Base-by-base conservation (phyloP, 2,113 vertebrate species). In the Etheostoma cragini region DNA sequence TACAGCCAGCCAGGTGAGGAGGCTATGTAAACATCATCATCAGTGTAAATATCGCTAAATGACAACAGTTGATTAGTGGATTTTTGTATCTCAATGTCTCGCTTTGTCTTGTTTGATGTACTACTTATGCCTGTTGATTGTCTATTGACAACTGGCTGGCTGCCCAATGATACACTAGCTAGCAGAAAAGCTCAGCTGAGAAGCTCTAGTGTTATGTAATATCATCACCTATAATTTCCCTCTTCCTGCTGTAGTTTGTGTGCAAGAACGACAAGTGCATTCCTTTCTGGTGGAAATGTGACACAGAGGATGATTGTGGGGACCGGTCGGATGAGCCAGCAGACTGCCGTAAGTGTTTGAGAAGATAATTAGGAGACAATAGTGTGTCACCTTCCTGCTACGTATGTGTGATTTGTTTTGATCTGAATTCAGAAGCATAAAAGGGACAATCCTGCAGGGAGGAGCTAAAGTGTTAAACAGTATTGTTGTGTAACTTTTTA, bases 231-330 rank as follows among this genome's bases (percentile, higher is more conserved):
- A 76, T 50, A 0, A 62, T 81, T 35, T 71, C 8, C 49, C 16
- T 76, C 45, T 72, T 61, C 35, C 30, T 60, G 4, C 35, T 56
- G 15, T 56, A 99, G 98, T 99, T 99, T 87, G 98, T 99, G 68
- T 99, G 98, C 90, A 98, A 98, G 95, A 99, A 99, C 0, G 98
- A 99, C 94, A 99, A 99, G 84, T 99, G 98, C 94, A 99, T 99
- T 94, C 98, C 98, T 83, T 99, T 99, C 96, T 99, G 98, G 98
- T 99, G 98, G 98, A 99, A 98, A 91, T 99, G 98, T 80, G 98
- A 99, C 95, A 99, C 98, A 0, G 98, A 99, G 92, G 98, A 99
- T 0, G 98, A 99, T 77, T 99, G 98, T 0, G 98, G 98, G 4
- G 98, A 99, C 88, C 96, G 96, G 0, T 99, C 98, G 0, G 98